Evolutionary conservation across 2,797 vertebrate genomes (phyloP).

Genomic region (Glossophaga mutica): DNA sequence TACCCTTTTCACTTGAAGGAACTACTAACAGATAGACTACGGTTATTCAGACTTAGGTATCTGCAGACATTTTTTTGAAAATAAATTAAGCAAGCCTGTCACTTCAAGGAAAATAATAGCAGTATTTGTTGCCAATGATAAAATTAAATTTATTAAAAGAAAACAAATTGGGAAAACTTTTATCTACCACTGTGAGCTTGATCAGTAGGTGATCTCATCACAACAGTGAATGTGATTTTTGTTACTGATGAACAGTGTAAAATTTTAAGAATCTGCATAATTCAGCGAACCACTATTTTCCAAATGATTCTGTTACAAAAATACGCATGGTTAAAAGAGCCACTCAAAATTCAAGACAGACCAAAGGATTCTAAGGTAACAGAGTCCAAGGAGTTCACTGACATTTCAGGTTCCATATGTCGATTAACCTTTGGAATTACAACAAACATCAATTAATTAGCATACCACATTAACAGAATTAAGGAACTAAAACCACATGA

Average conservation of each 20-base stretch:
- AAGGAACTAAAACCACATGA: background rate
- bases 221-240: background rate
- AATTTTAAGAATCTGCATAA: background rate
- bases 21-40: background rate
- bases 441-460: background rate
- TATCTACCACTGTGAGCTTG: background rate
- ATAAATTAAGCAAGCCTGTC: background rate
- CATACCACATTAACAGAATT: background rate
- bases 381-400: background rate
- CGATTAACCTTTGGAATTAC: background rate
- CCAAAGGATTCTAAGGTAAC: background rate
- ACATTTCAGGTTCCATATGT: background rate
- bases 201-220: background rate
- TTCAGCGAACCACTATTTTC: background rate
- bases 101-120: slow-evolving; percentile 12
- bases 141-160: slow-evolving; percentile 3
- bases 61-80: background rate
- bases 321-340: background rate
- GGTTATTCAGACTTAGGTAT: background rate
- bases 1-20: background rate
- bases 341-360: background rate
- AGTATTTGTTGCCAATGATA: background rate
- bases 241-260: background rate
- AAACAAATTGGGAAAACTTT: background rate
- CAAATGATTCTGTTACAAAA: background rate